phyloP scores from a whole-genome alignment of 2,113 vertebrate species.

The Neotragus pygmaeus region DNA sequence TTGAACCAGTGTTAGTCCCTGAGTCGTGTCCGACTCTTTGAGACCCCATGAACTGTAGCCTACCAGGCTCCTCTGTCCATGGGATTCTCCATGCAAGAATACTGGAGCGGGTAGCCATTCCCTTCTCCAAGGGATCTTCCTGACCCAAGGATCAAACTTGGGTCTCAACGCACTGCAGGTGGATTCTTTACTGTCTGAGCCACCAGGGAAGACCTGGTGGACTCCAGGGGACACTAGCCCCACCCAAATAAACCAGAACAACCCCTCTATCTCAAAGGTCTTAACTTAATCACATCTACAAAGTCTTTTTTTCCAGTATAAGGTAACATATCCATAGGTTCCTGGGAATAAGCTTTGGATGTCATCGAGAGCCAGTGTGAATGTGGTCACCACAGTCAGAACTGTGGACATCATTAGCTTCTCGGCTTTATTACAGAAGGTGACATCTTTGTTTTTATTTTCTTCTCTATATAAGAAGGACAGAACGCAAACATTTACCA shows the following conservation, averaged over 20 bases:
- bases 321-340: background rate
- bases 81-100: background rate
- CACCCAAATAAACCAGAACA: background rate
- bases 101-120: background rate
- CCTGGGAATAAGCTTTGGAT: background rate
- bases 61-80: background rate
- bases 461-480: background rate
- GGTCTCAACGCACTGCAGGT: background rate
- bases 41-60: background rate
- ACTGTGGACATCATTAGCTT: background rate
- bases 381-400: background rate
- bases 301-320: background rate
- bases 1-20: background rate
- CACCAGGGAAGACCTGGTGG: background rate
- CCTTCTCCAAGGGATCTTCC: background rate
- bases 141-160: background rate
- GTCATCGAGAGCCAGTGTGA: fast-evolving
- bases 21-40: background rate
- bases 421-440: background rate
- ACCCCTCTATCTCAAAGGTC: background rate
- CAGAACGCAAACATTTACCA: background rate
- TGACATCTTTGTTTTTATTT: background rate
- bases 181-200: background rate
- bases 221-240: background rate
- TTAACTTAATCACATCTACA: background rate